Conservation (phyloP, 1,140 invertebrate species). For the Bombus fervidus region DNA sequence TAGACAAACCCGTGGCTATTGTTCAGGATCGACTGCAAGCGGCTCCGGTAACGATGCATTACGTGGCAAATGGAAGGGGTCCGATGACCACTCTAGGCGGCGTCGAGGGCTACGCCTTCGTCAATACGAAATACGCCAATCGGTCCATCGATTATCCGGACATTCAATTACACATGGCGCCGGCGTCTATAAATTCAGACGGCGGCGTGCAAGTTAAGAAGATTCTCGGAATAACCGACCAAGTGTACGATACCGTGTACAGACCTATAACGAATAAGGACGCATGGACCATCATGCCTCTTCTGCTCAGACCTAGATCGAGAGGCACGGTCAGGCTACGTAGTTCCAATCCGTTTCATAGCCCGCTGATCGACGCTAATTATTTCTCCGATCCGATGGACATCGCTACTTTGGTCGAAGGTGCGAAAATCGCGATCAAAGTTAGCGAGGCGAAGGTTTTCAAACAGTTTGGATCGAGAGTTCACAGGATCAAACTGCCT, state of each 20-base stretch:
- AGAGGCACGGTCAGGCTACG: conserved; percentile 89
- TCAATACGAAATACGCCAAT: conserved; percentile 92
- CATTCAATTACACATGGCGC: conserved; percentile 94
- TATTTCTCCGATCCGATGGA: conserved; percentile 92
- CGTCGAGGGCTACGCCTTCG: conserved; percentile 92
- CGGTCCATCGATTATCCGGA: conserved; percentile 89
- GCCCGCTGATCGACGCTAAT: conserved; percentile 94
- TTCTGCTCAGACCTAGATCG: conserved; percentile 91
- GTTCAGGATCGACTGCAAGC: conserved; percentile 89
- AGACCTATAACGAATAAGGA: conserved; percentile 89
- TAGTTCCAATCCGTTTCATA: conserved; percentile 91
- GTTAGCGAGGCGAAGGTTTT: conserved; percentile 90
- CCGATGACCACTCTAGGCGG: conserved; percentile 93
- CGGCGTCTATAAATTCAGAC: conserved; percentile 92
- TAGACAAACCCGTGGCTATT: conserved; percentile 89
- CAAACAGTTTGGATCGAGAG: conserved; percentile 89
- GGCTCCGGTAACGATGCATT: conserved; percentile 90
- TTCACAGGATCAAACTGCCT: conserved; percentile 89
- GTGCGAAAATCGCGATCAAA: conserved; percentile 89
- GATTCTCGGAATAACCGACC: conserved; percentile 91
- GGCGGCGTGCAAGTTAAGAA: conserved; percentile 88
- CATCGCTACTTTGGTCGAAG: conserved; percentile 90
- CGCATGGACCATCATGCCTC: conserved; percentile 92
- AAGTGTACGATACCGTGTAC: conserved; percentile 90
- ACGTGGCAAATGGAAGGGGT: conserved; percentile 88